Evolutionary conservation across 2,113 vertebrate species (phyloP).

Genomic region (Cranoglanis bouderius): DNA sequence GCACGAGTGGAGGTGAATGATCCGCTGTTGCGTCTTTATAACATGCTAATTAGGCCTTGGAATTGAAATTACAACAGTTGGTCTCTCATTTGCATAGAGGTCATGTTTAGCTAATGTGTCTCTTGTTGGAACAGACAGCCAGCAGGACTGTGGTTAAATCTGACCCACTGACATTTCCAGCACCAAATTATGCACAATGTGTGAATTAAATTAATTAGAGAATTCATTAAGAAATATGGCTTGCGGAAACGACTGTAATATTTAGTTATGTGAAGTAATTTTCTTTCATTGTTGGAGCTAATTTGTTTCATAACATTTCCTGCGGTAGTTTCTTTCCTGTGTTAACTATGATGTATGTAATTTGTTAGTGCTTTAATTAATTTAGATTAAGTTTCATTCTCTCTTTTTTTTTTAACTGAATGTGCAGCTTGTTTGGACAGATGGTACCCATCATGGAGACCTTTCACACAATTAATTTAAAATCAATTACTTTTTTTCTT

Average conservation of each 20-base stretch:
- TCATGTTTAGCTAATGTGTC: conserved; percentile 83
- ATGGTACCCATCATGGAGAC: conserved; percentile 89
- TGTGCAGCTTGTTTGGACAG: conserved; percentile 86
- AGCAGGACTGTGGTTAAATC: conserved; percentile 79
- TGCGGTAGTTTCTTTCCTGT: conserved; percentile 79
- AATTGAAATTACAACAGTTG: conserved; percentile 75
- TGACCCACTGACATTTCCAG: conserved; percentile 86
- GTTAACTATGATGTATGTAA: conserved; percentile 86
- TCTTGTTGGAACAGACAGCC: conserved; percentile 82
- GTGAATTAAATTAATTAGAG: conserved; percentile 92
- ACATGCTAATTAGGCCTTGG: conserved; percentile 61
- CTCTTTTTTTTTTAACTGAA: conserved; percentile 61
- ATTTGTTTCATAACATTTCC: conserved; percentile 90
- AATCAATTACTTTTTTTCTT: conserved; percentile 69
- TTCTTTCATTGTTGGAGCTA: conserved; percentile 88
- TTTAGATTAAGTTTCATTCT: conserved; percentile 83
- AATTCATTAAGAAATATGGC: conserved; percentile 88
- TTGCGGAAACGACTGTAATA: conserved; percentile 79
- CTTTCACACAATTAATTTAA: conserved; percentile 80
- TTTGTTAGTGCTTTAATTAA: conserved; percentile 97
- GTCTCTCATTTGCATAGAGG: conserved; percentile 80
- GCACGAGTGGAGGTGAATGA: conserved; percentile 67
- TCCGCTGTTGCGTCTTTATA: conserved; percentile 66
- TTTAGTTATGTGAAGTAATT: conserved; percentile 86
- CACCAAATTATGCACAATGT: conserved; percentile 89